A percentile compares a stretch with the other conserved stretches of the same genome.
phyloP scores from a whole-genome alignment of 1,140 invertebrate species.

The Zaprionus nigranus region DNA sequence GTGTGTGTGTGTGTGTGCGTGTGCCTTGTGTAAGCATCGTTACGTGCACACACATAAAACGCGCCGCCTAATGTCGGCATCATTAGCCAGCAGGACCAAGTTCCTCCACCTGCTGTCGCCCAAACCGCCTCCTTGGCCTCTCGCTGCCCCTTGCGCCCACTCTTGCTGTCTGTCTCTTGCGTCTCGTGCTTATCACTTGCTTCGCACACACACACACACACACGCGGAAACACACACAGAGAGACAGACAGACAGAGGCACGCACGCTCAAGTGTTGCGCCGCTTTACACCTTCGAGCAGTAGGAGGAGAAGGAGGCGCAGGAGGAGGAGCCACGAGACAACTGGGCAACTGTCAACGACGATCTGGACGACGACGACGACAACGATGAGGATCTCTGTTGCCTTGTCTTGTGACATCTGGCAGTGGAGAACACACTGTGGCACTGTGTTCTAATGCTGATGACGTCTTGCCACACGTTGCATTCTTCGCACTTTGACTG shows the following conservation, averaged over 20 bases:
- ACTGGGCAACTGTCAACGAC: background rate
- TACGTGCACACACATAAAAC: constrained; percentile 59
- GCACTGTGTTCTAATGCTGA: constrained; percentile 31
- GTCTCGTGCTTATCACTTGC: constrained; percentile 13
- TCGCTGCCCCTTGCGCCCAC: background rate
- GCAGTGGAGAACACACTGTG: background rate
- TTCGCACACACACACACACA: constrained; percentile 3
- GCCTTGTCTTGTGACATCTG: constrained; percentile 1
- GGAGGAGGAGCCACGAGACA: background rate
- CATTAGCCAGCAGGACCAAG: constrained; percentile 42
- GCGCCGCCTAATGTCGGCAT: constrained; percentile 49
- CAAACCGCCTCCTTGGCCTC: background rate
- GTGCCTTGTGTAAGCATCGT: constrained; percentile 53
- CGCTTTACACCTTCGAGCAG: constrained; percentile 16
- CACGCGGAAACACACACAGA: background rate
- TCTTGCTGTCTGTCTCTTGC: background rate
- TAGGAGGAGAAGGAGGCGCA: background rate
- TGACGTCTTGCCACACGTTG: constrained; percentile 43
- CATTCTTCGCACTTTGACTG: constrained; percentile 16
- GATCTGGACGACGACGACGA: constrained; percentile 21
- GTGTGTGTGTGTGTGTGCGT: constrained; percentile 21
- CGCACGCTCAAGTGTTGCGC: constrained; percentile 13
- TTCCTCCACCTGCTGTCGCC: constrained; percentile 12
- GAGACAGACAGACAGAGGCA: background rate
- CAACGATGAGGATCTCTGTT: constrained; percentile 9